Percentiles rank a stretch among this genome's conserved stretches.
These are phyloP conservation scores for Umimayanthus chanpuru DNA, from an alignment of 92 coral and sea anemone genomes.

Conservation along the genomic window DNA sequence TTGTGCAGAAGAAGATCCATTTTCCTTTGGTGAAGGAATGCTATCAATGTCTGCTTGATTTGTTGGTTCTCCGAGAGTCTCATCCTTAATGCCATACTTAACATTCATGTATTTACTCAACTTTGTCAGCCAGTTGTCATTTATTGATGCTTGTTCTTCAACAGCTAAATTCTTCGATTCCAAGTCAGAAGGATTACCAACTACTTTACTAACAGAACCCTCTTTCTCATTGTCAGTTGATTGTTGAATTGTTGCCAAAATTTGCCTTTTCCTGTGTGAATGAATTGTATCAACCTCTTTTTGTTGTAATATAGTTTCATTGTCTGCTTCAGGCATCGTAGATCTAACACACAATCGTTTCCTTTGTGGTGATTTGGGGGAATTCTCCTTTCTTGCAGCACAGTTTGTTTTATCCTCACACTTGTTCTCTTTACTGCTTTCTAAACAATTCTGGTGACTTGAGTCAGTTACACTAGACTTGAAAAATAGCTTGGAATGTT, in stretches of 20 bases:
- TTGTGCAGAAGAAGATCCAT: background rate
- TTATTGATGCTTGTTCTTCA: background rate
- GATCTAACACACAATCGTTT: constrained; percentile 12
- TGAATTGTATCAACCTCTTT: background rate
- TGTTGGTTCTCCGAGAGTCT: background rate
- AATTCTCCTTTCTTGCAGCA: background rate
- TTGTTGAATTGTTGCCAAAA: constrained; percentile 22
- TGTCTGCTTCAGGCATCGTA: background rate
- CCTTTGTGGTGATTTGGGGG: constrained; percentile 37
- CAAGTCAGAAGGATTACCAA: background rate
- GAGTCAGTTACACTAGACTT: background rate
- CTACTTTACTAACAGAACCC: background rate
- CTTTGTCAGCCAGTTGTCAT: constrained; percentile 37
- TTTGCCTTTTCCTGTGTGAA: background rate
- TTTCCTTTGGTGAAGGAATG: background rate
- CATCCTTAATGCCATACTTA: constrained; percentile 23
- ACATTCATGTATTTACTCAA: constrained; percentile 24
- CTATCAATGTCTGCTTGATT: background rate
- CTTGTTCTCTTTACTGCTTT: constrained; percentile 27
- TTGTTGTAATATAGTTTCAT: background rate
- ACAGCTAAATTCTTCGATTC: background rate
- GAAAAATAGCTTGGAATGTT: background rate
- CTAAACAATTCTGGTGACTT: background rate
- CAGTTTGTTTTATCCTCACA: background rate
- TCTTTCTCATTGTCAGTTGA: background rate